These are phyloP conservation scores for Phoenicopterus ruber DNA, from an alignment of 2,113 vertebrate genomes.

Conservation along the genomic window DNA sequence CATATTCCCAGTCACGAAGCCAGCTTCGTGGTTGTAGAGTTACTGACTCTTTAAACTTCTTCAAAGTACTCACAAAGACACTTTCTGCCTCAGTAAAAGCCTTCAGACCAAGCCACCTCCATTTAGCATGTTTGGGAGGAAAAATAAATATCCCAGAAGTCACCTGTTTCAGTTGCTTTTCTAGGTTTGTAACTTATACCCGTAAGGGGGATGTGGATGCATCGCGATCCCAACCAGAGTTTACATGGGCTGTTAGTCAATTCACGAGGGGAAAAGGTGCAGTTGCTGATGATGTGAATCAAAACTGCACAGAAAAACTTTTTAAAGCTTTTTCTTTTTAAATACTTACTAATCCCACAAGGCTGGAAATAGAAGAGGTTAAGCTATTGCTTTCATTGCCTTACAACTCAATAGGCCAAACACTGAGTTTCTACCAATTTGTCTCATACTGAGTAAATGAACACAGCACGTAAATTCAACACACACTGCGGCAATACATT, in stretches of 20 bases:
- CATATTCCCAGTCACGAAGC: background rate
- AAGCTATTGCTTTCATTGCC: background rate
- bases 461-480: background rate
- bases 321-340: background rate
- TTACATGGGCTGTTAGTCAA: background rate
- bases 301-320: background rate
- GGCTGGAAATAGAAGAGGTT: background rate
- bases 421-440: background rate
- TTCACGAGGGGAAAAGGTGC: background rate
- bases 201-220: background rate
- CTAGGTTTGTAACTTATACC: background rate
- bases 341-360: background rate
- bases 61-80: background rate
- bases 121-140: background rate
- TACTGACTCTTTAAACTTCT: background rate
- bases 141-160: background rate
- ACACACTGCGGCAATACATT: background rate
- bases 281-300: background rate
- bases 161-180: background rate
- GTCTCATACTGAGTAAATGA: background rate
- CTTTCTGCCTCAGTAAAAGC: background rate
- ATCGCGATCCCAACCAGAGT: background rate
- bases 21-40: background rate
- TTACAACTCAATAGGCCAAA: background rate
- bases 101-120: background rate